phyloP scores from a whole-genome alignment of 2,888 invertebrate genomes.

The Nomada hirtipes region DNA sequence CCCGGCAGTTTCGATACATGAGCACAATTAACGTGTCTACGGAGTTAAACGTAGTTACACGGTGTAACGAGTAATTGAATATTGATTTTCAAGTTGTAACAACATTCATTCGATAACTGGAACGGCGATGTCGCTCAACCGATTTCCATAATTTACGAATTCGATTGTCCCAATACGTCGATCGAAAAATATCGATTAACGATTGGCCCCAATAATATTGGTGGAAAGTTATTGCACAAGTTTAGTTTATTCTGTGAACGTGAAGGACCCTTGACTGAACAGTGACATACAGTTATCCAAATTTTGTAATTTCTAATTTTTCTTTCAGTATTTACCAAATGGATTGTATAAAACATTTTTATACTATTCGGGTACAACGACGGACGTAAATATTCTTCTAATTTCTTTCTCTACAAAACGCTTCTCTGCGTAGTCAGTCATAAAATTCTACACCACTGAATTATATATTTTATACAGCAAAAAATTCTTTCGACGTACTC shows the following conservation, averaged over 20 bases:
- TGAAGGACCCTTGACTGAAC: no score
- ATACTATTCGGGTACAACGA: no score
- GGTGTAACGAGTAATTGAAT: constrained; percentile 36
- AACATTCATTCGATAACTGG: not conserved
- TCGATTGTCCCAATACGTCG: not conserved
- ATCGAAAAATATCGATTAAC: not conserved
- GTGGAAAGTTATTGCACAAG: no score
- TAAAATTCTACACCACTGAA: not conserved
- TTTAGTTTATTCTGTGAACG: no score
- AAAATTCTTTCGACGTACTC: no score
- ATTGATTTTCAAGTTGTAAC: constrained; percentile 32
- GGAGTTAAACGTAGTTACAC: constrained; percentile 38
- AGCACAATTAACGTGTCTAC: constrained; percentile 23
- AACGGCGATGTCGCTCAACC: not conserved
- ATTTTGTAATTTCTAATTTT: no score
- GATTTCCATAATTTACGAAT: constrained; percentile 24
- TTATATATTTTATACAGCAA: not conserved
- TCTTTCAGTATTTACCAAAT: no score
- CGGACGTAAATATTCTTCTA: not conserved
- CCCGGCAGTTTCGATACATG: constrained; percentile 9
- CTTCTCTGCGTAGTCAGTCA: not conserved
- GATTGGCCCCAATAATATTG: not conserved
- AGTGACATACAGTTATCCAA: no score
- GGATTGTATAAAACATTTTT: no score
- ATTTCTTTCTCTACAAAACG: not conserved